Evolutionary conservation across 2,113 vertebrate species (phyloP), one percentile per base, ranked within the genome.

Genomic region (Mustelus asterias): DNA sequence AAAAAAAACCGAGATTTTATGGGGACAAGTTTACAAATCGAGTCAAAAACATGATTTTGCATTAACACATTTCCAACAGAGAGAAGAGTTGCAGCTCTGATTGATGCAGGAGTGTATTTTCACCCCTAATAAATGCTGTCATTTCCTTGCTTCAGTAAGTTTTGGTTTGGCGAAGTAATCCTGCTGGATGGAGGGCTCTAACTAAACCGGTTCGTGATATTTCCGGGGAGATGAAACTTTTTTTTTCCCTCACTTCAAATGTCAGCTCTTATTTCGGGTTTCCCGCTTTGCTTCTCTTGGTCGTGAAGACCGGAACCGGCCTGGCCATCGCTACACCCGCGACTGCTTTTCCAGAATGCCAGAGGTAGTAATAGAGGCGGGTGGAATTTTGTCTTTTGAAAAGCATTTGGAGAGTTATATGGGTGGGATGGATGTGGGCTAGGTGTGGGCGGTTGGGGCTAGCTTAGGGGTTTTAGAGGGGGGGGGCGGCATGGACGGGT

Each of bases 261-360:
- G 78, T 41, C 33, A 20, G 24, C 69, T 41, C 37, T 37, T 16
- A 41, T 90, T 90, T 90, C 1, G 5, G 26, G 29, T 14, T 11
- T 60, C 48, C 48, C 44, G 41, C 54, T 60, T 60, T 60, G 26
- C 3, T 90, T 33, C 60, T 13, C 60, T 44, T 18, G 16, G 83
- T 48, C 16, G 41, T 44, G 41, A 48, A 54, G 9, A 88, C 8
- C 22, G 44, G 85, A 22, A 1, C 22, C 18, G 44, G 83, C 83
- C 18, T 9, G 41, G 20, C 0, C 6, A 88, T 24, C 89, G 2
- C 96, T 44, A 18, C 69, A n/a, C 41, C 29, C 48, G 58, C 90
- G 96, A 65, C 76, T 80, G 76, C 76, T 83, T 72, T 83, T 83
- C 33, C 37, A 37, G 37, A 83, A 48, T n/a, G n/a, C n/a, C n/a